phyloP scores from a whole-genome alignment of 2,888 invertebrate genomes.

The Aquatica leii region DNA sequence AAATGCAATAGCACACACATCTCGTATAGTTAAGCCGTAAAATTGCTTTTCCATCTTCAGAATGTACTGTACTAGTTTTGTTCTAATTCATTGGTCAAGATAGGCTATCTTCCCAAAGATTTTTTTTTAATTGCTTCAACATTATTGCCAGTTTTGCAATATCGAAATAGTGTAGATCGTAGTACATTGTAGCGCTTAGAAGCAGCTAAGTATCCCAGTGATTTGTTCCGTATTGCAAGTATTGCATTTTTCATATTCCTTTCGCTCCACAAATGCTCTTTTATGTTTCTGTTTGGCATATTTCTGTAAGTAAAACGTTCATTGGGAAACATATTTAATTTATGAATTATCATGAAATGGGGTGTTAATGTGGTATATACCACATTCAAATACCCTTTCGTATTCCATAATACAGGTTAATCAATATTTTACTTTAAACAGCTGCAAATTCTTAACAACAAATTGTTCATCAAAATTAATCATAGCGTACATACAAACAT shows the following conservation, averaged over 20 bases:
- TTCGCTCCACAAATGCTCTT: constrained; percentile 1
- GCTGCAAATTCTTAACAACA: too few relatives aligned
- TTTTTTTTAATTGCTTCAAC: neutral
- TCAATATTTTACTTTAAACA: too few relatives aligned
- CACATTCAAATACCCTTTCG: too few relatives aligned
- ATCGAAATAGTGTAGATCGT: neutral
- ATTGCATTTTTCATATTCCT: neutral
- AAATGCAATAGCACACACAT: constrained; percentile 13
- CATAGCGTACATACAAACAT: too few relatives aligned
- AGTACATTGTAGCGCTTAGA: neutral
- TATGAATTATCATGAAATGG: too few relatives aligned
- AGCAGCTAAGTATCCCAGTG: neutral
- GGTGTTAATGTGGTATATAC: too few relatives aligned
- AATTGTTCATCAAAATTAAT: too few relatives aligned
- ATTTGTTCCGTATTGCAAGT: neutral
- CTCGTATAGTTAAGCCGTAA: constrained; percentile 8
- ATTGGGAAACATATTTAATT: too few relatives aligned
- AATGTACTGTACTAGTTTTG: constrained; percentile 8
- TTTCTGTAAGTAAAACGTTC: too few relatives aligned
- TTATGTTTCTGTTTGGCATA: too few relatives aligned
- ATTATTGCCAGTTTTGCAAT: neutral
- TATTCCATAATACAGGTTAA: too few relatives aligned
- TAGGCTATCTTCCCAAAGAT: constrained; percentile 6
- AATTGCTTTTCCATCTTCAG: constrained; percentile 10
- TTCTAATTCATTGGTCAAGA: neutral